Percentiles rank a stretch among this genome's conserved stretches.
These are phyloP conservation scores for Tachina fera DNA, from an alignment of 2,888 invertebrate species.

Conservation along the genomic window DNA sequence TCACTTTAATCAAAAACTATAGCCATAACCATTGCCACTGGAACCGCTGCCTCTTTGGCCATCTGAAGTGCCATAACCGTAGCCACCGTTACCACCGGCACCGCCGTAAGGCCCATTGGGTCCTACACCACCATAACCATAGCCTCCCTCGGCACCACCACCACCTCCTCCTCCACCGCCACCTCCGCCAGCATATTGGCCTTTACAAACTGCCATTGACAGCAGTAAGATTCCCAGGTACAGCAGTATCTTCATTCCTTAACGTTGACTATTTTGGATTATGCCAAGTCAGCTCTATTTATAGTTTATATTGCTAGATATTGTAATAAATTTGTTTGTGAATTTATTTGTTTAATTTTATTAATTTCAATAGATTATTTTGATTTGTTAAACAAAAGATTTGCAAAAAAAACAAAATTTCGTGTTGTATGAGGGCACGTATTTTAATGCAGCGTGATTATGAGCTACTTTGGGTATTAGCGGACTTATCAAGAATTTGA, in stretches of 20 bases:
- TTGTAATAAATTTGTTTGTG: background rate
- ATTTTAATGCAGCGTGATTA: background rate
- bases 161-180: conserved; percentile 62
- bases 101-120: conserved; percentile 66
- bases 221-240: conserved; percentile 22
- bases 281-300: conserved; percentile 38
- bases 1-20: conserved; percentile 8
- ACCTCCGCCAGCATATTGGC: conserved; percentile 50
- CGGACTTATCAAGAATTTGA: background rate
- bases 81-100: conserved; percentile 70
- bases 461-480: background rate
- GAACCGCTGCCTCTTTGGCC: conserved; percentile 60
- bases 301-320: conserved; percentile 30
- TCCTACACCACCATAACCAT: conserved; percentile 66
- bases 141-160: conserved; percentile 58
- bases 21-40: conserved; percentile 61
- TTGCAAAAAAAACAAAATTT: conserved; percentile 7
- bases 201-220: conserved; percentile 8
- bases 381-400: background rate
- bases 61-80: conserved; percentile 56
- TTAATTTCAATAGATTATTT: conserved; percentile 7
- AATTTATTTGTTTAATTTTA: background rate
- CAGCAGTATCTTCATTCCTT: conserved; percentile 35
- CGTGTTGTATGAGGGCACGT: background rate
- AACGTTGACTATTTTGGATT: conserved; percentile 16